Evolutionary conservation across 2,113 vertebrate species (phyloP).

Genomic region (Bos taurus): ARS-UCD2.0 NC_037328.1:11549501-11550000

Average conservation of each 20-base stretch:
- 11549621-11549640: not conserved
- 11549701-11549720: not conserved
- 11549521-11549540: too few species aligned
- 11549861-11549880: not conserved
- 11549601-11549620: not conserved
- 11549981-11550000: not conserved
- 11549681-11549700: not conserved
- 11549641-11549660: not conserved
- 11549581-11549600: not conserved
- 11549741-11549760: not conserved
- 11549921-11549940: not conserved
- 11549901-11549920: not conserved
- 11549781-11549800: not conserved
- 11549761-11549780: not conserved
- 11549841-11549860: not conserved
- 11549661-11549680: not conserved
- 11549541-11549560: too few species aligned
- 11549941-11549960: not conserved
- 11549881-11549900: not conserved
- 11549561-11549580: not conserved
- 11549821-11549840: not conserved
- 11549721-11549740: not conserved
- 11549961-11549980: not conserved
- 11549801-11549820: not conserved
- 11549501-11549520: too few species aligned